Evolutionary conservation across 2,113 vertebrate genomes (phyloP).

Genomic region (Parus major): DNA sequence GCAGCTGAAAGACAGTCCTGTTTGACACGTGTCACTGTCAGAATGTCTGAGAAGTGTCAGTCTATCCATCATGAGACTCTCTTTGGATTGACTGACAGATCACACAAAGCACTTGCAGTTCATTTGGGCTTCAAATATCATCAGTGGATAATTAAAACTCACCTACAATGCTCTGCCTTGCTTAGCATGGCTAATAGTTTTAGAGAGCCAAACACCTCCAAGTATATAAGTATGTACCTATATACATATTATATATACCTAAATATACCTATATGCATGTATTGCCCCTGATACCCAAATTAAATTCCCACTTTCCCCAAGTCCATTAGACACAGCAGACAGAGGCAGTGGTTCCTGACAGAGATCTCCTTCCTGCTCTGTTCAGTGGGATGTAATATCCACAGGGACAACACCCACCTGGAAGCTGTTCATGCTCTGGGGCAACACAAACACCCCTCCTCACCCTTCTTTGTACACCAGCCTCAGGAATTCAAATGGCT

Average conservation of each 20-base stretch:
- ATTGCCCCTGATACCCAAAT: no score
- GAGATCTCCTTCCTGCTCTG: accelerated
- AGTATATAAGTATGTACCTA: background rate
- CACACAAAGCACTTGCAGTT: background rate
- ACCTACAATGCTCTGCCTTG: background rate
- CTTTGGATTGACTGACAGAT: conserved; percentile 46
- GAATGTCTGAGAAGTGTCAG: conserved; percentile 41
- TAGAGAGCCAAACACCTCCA: background rate
- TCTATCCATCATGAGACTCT: conserved; percentile 21
- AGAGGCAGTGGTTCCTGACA: background rate
- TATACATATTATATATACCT: no score
- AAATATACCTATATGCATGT: no score
- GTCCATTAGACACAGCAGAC: background rate
- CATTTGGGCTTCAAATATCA: background rate
- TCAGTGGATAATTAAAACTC: background rate
- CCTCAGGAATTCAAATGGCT: background rate
- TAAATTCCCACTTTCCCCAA: background rate
- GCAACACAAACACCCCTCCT: background rate
- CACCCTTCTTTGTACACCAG: background rate
- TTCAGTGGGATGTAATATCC: accelerated
- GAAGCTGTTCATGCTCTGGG: background rate
- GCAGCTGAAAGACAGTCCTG: conserved; percentile 33
- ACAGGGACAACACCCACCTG: background rate
- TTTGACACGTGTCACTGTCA: conserved; percentile 55
- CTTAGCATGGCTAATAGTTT: background rate